Percentiles rank a stretch among this genome's conserved stretches.
These are phyloP conservation scores for Ictidomys tridecemlineatus DNA, from an alignment of 2,113 vertebrate genomes.

Conservation along the genomic window DNA sequence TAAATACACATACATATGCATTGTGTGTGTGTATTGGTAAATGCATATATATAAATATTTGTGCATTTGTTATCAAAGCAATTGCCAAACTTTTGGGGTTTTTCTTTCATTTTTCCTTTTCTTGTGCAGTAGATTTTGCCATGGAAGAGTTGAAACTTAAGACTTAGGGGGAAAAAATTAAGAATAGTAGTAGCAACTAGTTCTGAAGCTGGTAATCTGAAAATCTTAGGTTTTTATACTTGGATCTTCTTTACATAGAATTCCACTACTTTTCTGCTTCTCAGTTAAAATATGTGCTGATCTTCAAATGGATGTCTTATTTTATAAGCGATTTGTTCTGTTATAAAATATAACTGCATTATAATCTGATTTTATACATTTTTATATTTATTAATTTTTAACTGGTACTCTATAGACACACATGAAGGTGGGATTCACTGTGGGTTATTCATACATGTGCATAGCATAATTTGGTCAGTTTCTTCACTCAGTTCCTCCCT, in stretches of 20 bases:
- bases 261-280: background rate
- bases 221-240: background rate
- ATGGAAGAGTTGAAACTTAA: background rate
- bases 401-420: no score
- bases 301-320: background rate
- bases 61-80: background rate
- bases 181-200: background rate
- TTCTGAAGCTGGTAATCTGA: background rate
- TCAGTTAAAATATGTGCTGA: background rate
- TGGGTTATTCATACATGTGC: no score
- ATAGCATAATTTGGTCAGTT: no score
- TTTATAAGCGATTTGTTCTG: background rate
- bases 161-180: background rate
- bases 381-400: no score
- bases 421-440: no score
- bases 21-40: background rate
- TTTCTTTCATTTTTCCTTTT: slow-evolving; percentile 19
- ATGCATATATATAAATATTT: background rate
- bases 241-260: background rate
- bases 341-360: background rate
- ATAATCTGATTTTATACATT: background rate
- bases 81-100: background rate
- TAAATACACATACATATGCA: no score
- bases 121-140: background rate
- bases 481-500: no score